Percentiles rank a stretch among this genome's conserved stretches.
Evolutionary conservation across 2,888 invertebrate species (phyloP).

Genomic region (Cheiracanthium punctorium): DNA sequence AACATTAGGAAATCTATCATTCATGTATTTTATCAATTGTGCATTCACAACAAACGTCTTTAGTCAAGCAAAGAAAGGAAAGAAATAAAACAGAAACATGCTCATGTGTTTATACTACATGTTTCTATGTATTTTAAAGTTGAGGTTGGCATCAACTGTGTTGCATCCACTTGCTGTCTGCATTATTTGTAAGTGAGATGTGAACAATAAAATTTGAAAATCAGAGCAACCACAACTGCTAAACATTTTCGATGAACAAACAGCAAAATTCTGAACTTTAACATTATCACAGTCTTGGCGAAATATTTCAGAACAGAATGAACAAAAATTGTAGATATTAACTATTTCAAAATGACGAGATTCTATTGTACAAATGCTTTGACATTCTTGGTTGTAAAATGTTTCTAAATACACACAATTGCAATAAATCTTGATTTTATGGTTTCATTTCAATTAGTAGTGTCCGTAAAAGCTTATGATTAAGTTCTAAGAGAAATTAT

Average conservation of each 20-base stretch:
- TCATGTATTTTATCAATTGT: not conserved
- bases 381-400: no score
- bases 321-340: no score
- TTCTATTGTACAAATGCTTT: no score
- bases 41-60: not conserved
- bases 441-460: no score
- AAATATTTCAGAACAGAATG: no score
- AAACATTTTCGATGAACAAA: constrained; percentile 7
- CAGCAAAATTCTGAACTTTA: not conserved
- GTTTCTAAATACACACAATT: no score
- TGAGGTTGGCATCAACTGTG: not conserved
- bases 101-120: no score
- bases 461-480: no score
- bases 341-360: no score
- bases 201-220: constrained; percentile 6
- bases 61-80: not conserved
- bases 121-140: not conserved
- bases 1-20: not conserved
- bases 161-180: not conserved
- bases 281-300: constrained; percentile 1
- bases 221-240: not conserved
- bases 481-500: no score
- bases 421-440: no score
- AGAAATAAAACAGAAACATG: not conserved
- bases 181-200: not conserved